Evolutionary conservation across 2,113 vertebrate genomes (phyloP), one percentile per base, ranked within the genome.

Genomic region (Ictalurus furcatus): DNA sequence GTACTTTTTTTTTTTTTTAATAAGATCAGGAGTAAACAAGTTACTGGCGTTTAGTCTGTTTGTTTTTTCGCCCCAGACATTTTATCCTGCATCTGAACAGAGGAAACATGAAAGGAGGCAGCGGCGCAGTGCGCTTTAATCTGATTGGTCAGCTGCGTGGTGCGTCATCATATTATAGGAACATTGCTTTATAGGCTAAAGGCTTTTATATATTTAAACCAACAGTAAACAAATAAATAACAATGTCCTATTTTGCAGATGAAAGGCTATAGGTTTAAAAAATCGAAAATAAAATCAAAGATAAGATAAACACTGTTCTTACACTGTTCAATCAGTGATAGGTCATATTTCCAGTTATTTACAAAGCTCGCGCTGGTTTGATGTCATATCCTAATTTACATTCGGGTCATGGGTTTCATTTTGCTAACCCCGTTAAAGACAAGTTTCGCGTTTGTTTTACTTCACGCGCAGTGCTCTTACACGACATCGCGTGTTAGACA

Each of bases 91-190:
- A 52, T 58, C 48, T 34, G 28, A 48, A 48, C 17, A 56, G 48
- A 40, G 9, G 17, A 71, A 13, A 54, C 34, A 48, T 48, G n/a
- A 59, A 28, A 61, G 6, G 3, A 40, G 86, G 74, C 67, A 34
- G 21, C 13, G 30, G 56, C 21, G 40, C 1, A n/a, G 54, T 58
- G 65, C 78, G 84, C 87, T 69, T 40, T 40, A 30, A n/a, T 34
- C 59, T 87, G 90, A 91, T 91, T 90, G 90, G 89, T 73, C 84
- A 40, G 61, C 52, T 17, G 54, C 40, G 21, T 83, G 25, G 78
- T 56, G 56, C 90, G 87, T 90, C 89, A 90, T 90, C 89, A 80
- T 90, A 90, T 90, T 63, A 88, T 91, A 56, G 59, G 58, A 71
- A 23, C 30, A 78, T 83, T 37, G 30, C 4, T 76, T 44, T 67